Base-by-base conservation (phyloP, 1,140 invertebrate species). In the Platyscapa corneri region DNA sequence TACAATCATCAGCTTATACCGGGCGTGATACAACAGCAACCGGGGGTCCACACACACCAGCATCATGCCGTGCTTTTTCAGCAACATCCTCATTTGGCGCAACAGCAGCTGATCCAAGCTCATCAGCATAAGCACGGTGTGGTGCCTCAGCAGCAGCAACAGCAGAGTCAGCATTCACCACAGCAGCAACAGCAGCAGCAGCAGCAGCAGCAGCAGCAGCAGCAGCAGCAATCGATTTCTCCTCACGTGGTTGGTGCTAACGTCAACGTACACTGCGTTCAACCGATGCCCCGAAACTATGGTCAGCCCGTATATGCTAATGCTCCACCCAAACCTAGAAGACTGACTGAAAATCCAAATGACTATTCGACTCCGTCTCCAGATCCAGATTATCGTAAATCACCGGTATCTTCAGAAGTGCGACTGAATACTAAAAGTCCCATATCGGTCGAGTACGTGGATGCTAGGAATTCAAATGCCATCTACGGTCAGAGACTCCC, bases 251-350 rank as follows among this genome's bases (percentile, higher is more conserved):
- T 34, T 16, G 49, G 79, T 18, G 46, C 81, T 14, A 87, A 86
- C 67, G 65, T 82, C 20, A 89, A 87, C 67, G 88, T 90, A 34
- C 89, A 91, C 39, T 86, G 89, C 0, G 88, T 88, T 0, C 90
- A 90, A 70, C 88, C 90, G 0, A 89, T 89, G 85, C 88, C 88
- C 0, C 85, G 90, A 23, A 92, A 92, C 65, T 91, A 90, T 70
- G 92, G 91, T 37, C 96, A 97, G 88, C 97, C 97, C 0, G 94
- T 97, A 3, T 98, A 98, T 90, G 97, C 96, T 12, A 98, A 98
- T 93, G 97, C 97, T 5, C 97, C 97, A 12, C 97, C 97, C 1
- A 98, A 98, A 91, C 97, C 97, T 1, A 94, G 96, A 90, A 94
- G 97, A 60, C 87, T 95, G n/a, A 90, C 89, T 10, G 94, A 93